Evolutionary conservation across 2,888 invertebrate species (phyloP).

Genomic region (Taenaris catops): DNA sequence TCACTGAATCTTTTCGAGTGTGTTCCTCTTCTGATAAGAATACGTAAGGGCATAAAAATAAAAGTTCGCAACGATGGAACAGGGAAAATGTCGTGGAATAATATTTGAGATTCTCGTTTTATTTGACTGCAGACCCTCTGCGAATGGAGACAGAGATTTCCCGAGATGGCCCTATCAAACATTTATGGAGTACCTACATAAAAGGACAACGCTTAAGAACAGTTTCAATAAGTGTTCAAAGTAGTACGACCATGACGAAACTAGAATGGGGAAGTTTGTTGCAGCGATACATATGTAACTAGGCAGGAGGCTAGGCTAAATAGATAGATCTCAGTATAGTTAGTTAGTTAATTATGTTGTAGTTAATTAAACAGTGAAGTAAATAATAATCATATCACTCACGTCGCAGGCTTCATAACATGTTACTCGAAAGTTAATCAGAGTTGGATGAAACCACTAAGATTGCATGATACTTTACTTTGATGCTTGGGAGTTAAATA

Average conservation of each 20-base stretch:
- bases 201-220: conserved; percentile 77
- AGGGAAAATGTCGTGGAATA: conserved; percentile 75
- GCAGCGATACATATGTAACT: too few relatives aligned
- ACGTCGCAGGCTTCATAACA: too few relatives aligned
- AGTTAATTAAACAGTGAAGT: too few relatives aligned
- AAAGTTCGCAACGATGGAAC: conserved; percentile 75
- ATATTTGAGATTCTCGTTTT: conserved; percentile 78
- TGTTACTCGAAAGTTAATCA: too few relatives aligned
- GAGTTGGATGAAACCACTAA: too few relatives aligned
- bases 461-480: too few relatives aligned
- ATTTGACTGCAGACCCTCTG: conserved; percentile 77
- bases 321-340: too few relatives aligned
- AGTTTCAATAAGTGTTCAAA: conserved; percentile 73
- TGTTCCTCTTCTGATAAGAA: conserved; percentile 74
- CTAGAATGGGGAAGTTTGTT: too few relatives aligned
- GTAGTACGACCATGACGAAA: conserved; percentile 43
- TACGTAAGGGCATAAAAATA: conserved; percentile 78
- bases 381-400: too few relatives aligned
- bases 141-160: conserved; percentile 78
- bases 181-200: conserved; percentile 78
- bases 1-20: conserved; percentile 66
- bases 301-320: too few relatives aligned
- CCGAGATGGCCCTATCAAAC: conserved; percentile 79
- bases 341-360: too few relatives aligned
- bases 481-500: too few relatives aligned